Conservation (phyloP, 92 coral and sea anemone species). For the Porites cylindrica region DNA sequence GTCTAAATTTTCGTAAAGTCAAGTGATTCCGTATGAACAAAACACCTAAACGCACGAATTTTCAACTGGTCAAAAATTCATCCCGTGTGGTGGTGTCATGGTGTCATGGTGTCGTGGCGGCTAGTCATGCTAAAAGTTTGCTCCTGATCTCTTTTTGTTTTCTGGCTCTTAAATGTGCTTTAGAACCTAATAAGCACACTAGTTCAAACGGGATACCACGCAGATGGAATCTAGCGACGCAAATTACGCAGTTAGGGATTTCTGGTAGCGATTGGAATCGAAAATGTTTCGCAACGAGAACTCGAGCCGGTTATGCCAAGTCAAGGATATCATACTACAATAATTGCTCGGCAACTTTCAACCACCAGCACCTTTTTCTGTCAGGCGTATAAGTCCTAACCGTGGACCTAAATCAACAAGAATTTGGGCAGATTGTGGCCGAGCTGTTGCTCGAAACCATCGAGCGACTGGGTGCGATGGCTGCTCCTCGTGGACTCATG, state of each 20-base stretch:
- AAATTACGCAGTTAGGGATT: conserved; percentile 29
- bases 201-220: conserved; percentile 25
- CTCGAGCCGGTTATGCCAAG: conserved; percentile 52
- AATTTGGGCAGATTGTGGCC: conserved; percentile 45
- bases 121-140: not conserved
- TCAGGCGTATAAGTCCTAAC: conserved; percentile 39
- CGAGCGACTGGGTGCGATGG: conserved; percentile 44
- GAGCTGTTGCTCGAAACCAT: conserved; percentile 45
- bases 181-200: conserved; percentile 45
- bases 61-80: too few relatives aligned
- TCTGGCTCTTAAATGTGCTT: conserved; percentile 41
- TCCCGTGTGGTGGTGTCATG: too few relatives aligned
- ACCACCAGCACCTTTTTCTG: conserved; percentile 41
- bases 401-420: conserved; percentile 48
- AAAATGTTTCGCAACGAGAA: conserved; percentile 18
- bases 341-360: conserved; percentile 48
- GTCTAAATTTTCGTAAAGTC: too few relatives aligned
- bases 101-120: too few relatives aligned
- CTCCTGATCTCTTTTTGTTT: conserved; percentile 31
- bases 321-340: conserved; percentile 40
- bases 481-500: conserved; percentile 36
- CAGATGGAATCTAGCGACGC: conserved; percentile 22
- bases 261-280: conserved; percentile 18
- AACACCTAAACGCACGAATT: too few relatives aligned
- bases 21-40: too few relatives aligned